A percentile compares a stretch with the other conserved stretches of the same genome.
phyloP scores from a whole-genome alignment of 2,797 vertebrate species.

The Eulemur albifrons region DNA sequence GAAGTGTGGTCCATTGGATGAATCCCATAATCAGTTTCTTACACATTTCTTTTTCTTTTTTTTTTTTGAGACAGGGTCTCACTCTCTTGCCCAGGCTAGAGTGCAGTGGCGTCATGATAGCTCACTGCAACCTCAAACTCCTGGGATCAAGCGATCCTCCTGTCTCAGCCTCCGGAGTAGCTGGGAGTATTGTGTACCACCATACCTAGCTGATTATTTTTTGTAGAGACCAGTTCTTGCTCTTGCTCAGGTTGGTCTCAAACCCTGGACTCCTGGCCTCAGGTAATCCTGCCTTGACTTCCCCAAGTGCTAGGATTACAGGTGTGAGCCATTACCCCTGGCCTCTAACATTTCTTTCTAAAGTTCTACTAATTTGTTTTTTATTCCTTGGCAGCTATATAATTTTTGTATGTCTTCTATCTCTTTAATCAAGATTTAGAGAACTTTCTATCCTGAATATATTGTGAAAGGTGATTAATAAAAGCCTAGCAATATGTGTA shows the following conservation, averaged over 20 bases:
- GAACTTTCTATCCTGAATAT: not conserved
- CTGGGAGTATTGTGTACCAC: not conserved
- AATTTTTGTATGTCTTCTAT: not conserved
- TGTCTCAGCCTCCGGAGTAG: not conserved
- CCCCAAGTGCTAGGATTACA: not conserved
- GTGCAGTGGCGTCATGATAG: not conserved
- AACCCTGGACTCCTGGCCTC: not conserved
- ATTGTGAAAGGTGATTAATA: constrained; percentile 38
- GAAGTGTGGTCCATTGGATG: not conserved
- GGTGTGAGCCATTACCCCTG: not conserved
- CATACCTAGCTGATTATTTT: not conserved
- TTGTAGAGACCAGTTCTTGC: not conserved
- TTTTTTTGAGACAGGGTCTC: not conserved
- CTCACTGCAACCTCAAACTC: not conserved
- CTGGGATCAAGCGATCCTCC: not conserved
- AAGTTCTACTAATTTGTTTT: not conserved
- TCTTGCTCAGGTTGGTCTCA: not conserved
- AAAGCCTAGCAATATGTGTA: not conserved
- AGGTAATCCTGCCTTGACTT: not conserved
- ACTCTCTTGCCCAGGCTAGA: not conserved
- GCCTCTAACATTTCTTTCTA: not conserved
- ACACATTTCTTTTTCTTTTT: not conserved
- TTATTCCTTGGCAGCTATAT: not conserved
- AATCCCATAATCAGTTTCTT: not conserved
- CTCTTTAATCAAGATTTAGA: not conserved